Base-by-base conservation (phyloP, 2,797 vertebrate species). In the Oryzias sinensis region DNA sequence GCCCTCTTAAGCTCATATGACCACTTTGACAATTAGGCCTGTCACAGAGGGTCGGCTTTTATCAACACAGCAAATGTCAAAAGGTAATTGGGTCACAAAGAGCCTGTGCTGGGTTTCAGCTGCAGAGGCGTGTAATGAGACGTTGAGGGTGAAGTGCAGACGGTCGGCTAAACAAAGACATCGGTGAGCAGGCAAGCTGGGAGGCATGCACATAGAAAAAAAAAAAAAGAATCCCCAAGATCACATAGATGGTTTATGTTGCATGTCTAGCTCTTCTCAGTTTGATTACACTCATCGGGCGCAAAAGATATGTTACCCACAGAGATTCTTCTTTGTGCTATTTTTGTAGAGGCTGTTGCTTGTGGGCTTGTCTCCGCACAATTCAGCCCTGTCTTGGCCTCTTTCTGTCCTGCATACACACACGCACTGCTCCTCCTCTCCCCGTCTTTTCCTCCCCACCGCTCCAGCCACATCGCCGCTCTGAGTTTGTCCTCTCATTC, bases 401-500 rank as follows among this genome's bases (percentile, higher is more conserved):
- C 50, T 67, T 72, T 63, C 66, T 56, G 24, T 47, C 60, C 49
- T 45, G 44, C 56, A 17, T 59, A 63, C 49, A 73, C n/a, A 50
- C 57, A 67, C 46, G 59, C 53, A 59, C 65, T 24, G 16, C 65
- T 68, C 65, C 65, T 25, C 49, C 62, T 67, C 64, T 63, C 73
- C 70, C 70, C 70, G 56, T 70, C 70, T 70, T 60, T 73, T 65
- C 66, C 65, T 74, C 68, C 62, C 52, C 25, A 69, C 79, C 62
- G 54, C 79, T 65, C 53, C 53, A 50, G 76, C 87, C 89, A 81
- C 87, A 89, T 68, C 50, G 75, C 85, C 84, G 79, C 76, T 80
- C 77, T 87, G 73, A 80, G 72, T 88, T 87, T 84, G 86, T 83
- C 86, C 80, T 87, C 83, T 84, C 81, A 85, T 89, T 89, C 84